These are phyloP conservation scores for Exocentrus adspersus DNA, from an alignment of 2,888 invertebrate genomes.

Conservation along the genomic window DNA sequence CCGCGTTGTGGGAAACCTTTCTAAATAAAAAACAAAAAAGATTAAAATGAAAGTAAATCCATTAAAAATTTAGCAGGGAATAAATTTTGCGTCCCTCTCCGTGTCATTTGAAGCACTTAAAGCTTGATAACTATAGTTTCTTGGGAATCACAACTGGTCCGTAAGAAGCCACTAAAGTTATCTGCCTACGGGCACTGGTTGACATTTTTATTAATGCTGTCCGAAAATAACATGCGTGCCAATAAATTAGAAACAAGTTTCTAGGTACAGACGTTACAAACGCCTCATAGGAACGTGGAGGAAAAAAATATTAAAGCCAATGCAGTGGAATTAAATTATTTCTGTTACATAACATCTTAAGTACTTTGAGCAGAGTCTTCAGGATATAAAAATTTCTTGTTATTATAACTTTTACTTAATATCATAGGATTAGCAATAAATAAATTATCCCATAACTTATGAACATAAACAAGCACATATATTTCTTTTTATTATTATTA, in stretches of 20 bases:
- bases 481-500: no score
- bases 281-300: no score
- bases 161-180: background rate
- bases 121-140: slow-evolving; percentile 4
- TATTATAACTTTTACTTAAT: no score
- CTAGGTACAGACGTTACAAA: no score
- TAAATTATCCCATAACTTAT: no score
- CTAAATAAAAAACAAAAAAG: background rate
- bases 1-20: background rate
- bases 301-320: no score
- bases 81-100: background rate
- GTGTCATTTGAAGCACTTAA: slow-evolving; percentile 1
- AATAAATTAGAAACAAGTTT: background rate
- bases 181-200: background rate
- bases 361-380: no score
- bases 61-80: background rate
- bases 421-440: no score
- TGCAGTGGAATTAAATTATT: no score
- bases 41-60: background rate
- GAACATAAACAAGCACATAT: background rate
- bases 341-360: no score
- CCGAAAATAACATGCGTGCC: background rate
- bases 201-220: slow-evolving; percentile 1
- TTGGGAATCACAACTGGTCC: slow-evolving; percentile 2
- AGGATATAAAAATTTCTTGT: no score